phyloP scores from a whole-genome alignment of 2,797 vertebrate species.

The Acipenser oxyrinchus region DNA sequence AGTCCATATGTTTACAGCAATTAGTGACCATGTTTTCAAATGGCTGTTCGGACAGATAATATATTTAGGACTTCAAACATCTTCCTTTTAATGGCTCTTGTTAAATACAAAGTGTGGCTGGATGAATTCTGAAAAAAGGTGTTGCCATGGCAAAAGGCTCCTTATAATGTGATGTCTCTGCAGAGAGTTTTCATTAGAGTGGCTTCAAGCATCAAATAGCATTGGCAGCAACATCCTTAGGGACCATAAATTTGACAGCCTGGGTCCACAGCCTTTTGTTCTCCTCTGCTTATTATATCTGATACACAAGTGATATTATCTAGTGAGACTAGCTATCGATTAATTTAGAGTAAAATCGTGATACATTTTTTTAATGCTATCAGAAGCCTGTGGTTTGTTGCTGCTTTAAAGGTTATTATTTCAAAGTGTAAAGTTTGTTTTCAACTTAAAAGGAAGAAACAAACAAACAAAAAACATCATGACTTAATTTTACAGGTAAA shows the following conservation, averaged over 20 bases:
- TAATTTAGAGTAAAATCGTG: neutral
- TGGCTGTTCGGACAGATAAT: neutral
- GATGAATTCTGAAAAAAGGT: neutral
- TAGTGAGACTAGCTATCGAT: neutral
- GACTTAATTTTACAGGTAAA: no score
- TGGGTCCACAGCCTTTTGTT: conserved; percentile 13
- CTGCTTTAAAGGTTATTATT: no score
- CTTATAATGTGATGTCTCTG: neutral
- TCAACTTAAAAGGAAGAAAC: no score
- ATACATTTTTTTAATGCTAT: no score
- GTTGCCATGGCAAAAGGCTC: conserved; percentile 11
- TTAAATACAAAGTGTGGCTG: neutral
- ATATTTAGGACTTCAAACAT: neutral
- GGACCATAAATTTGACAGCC: conserved; percentile 5
- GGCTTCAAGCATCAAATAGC: conserved; percentile 5
- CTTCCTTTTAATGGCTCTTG: neutral
- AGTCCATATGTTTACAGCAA: no score
- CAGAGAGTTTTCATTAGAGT: conserved; percentile 10
- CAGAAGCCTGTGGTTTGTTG: no score
- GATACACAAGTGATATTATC: conserved; percentile 5
- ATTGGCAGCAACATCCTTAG: neutral
- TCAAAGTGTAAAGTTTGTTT: no score
- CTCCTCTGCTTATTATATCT: neutral
- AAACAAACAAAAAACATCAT: no score
- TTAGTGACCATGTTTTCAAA: no score